Base-by-base conservation (phyloP, 2,797 vertebrate species). In the Enteromius mattozi region DNA sequence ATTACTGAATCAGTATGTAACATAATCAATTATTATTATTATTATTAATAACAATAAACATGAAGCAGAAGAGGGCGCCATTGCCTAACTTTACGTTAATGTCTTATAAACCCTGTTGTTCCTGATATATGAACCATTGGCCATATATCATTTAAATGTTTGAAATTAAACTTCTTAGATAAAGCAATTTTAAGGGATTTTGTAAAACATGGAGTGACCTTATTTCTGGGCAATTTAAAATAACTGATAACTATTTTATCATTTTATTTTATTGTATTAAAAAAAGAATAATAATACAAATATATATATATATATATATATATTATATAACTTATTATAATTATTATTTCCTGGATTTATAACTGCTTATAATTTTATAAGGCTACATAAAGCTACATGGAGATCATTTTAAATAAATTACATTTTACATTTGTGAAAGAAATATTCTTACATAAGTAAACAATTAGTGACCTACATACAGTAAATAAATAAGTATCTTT, bases 11-110 rank as follows among this genome's bases (percentile, higher is more conserved):
- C 27, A 13, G 12, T 35, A 51, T n/a, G 2, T 51, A 51, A 0
- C 6, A 12, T 40, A 40, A 6, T n/a, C 4, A 17, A 10, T 1
- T 30, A 51, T 19, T 30, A 5, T 9, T 16, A 14, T 16, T 16
- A 13, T 3, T 24, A 8, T 14, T 45, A 6, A 13, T 21, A 13
- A 54, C 2, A 12, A 21, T 12, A 21, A 35, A 5, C 10, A 10
- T 45, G 24, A 69, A 78, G 24, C 82, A 83, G 47, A 77, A 45
- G 82, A 45, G 35, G 72, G 63, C 63, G 49, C 63, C 7, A 69
- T 45, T 78, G 24, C 33, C 45, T 13, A 75, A 82, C 14, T 33
- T 76, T 4, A 61, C 35, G 0, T 6, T 8, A 63, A 63, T 30
- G 24, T 27, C 5, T 47, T 72, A 8, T 17, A 30, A 72, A 17